Base-by-base conservation (phyloP, 92 coral and sea anemone species). In the Metridium senile region DNA sequence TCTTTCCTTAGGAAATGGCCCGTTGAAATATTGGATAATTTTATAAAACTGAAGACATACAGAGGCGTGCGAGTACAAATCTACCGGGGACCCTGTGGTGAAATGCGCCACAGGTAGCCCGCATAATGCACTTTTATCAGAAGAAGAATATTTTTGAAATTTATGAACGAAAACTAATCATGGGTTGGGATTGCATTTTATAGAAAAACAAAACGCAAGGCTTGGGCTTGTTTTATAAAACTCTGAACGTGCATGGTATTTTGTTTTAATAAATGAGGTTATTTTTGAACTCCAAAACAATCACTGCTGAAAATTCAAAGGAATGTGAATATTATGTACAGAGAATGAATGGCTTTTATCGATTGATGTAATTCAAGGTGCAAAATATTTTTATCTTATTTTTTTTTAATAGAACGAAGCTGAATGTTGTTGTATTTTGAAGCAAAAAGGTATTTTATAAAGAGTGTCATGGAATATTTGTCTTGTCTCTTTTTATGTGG, bases 281-380 rank as follows among this genome's bases (percentile, higher is more conserved):
- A n/a, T n/a, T n/a, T n/a, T n/a, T n/a, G n/a, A n/a, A n/a, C n/a
- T n/a, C n/a, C n/a, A n/a, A n/a, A n/a, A n/a, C n/a, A n/a, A n/a
- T n/a, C n/a, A n/a, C n/a, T n/a, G n/a, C n/a, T 54, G 2, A 54
- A 54, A 54, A 17, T 54, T n/a, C 26, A 54, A 54, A 54, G 61
- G 32, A 67, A 29, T 67, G 72, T 67, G 72, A 67, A 67, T 67
- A 67, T 67, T 67, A 29, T 67, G 72, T 67, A 67, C 53, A 67
- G 54, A 33, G 26, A 67, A 54, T 54, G 13, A 4, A 6, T 4
- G 13, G 13, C 49, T 39, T 39, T 39, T 39, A 39, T 4, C 13
- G 6, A 64, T 32, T 58, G n/a, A 26, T 11, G 20, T 28, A 26
- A 26, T 8, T 21, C 70, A 30, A 27, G 70, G 70, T 64, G 13